Conservation (phyloP, 2,113 vertebrate genomes). For the Zapornia atra region DNA sequence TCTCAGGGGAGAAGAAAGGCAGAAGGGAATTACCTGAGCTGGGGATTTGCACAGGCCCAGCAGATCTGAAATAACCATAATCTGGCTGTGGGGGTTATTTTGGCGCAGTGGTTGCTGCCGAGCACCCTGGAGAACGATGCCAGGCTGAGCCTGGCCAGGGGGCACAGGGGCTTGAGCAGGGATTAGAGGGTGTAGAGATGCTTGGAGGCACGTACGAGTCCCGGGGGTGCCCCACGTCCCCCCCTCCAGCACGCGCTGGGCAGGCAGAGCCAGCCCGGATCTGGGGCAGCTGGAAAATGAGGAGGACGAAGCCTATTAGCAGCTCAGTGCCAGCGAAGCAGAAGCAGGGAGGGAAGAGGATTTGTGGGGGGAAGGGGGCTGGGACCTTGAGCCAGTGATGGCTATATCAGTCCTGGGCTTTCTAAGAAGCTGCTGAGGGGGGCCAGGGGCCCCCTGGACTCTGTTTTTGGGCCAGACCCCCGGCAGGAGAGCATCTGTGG, state of each 20-base stretch:
- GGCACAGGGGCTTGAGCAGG: background rate
- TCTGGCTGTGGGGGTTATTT: slow-evolving; percentile 40
- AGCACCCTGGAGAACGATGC: background rate
- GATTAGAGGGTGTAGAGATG: slow-evolving; percentile 64
- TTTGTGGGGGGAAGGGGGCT: slow-evolving; percentile 30
- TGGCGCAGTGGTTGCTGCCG: background rate
- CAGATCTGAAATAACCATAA: slow-evolving; percentile 48
- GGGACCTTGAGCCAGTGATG: background rate
- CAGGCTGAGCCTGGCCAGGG: background rate
- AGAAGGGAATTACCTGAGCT: slow-evolving; percentile 44
- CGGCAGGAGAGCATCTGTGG: background rate
- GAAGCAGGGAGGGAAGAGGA: slow-evolving; percentile 43
- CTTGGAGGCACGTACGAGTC: slow-evolving; percentile 54
- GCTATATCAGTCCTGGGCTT: background rate
- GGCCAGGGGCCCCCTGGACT: rapidly evolving
- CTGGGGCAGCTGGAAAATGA: slow-evolving; percentile 64
- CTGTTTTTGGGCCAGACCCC: background rate
- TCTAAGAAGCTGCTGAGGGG: background rate
- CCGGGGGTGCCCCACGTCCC: background rate
- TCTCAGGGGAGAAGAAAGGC: background rate
- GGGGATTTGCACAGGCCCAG: slow-evolving; percentile 40
- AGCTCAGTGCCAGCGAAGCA: slow-evolving; percentile 60
- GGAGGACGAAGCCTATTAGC: slow-evolving; percentile 67
- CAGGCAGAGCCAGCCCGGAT: slow-evolving; percentile 20
- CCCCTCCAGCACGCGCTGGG: rapidly evolving